Conservation (phyloP, 2,888 invertebrate species). For the Leptothorax acervorum region DNA sequence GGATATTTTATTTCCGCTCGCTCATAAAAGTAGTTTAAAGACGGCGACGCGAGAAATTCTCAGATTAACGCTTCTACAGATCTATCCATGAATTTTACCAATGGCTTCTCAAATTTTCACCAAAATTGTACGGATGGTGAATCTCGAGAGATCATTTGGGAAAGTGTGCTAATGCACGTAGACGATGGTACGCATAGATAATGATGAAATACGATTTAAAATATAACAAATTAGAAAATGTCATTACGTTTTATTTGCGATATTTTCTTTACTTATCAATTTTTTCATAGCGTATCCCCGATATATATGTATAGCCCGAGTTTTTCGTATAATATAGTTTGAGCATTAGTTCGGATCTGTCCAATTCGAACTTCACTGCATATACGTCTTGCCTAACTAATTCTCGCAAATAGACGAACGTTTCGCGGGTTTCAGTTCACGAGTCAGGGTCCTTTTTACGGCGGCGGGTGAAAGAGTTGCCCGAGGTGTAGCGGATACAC, state of each 20-base stretch:
- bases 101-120: not conserved
- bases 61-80: constrained; percentile 3
- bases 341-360: not conserved
- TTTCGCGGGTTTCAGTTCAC: not conserved
- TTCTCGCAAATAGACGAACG: constrained; percentile 9
- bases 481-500: constrained; percentile 43
- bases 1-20: constrained; percentile 41
- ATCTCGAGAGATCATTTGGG: not conserved
- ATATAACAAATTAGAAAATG: not conserved
- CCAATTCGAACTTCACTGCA: not conserved
- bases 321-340: not conserved
- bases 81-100: not conserved
- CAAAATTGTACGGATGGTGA: not conserved
- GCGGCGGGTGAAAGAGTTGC: constrained; percentile 57
- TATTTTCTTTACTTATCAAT: not conserved
- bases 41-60: not conserved
- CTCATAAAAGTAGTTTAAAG: constrained; percentile 17
- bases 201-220: constrained; percentile 10
- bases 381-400: constrained; percentile 9
- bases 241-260: not conserved
- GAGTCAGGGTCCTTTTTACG: constrained; percentile 39
- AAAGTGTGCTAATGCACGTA: not conserved
- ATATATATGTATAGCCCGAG: no score
- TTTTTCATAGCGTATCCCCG: not conserved
- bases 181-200: not conserved